Evolutionary conservation across 2,888 invertebrate species (phyloP).

Genomic region (Cryptophagus acutangulus): DNA sequence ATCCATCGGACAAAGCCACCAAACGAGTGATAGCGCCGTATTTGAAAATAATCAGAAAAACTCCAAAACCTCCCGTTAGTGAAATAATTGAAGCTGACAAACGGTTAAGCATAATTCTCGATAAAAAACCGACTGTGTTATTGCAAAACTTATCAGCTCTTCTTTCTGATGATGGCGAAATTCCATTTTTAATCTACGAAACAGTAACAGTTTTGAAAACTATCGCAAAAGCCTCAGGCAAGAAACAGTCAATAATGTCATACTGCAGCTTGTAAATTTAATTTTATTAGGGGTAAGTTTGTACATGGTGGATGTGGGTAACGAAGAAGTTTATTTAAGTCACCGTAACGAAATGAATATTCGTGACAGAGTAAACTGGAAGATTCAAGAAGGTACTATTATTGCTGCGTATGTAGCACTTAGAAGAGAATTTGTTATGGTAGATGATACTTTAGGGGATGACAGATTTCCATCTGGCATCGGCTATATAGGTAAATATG

Average conservation of each 20-base stretch:
- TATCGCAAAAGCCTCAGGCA: slow-evolving; percentile 53
- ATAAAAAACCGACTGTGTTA: too few species aligned
- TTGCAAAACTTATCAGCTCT: too few species aligned
- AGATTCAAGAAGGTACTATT: slow-evolving; percentile 53
- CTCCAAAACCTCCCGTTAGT: too few species aligned
- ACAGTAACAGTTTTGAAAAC: slow-evolving; percentile 55
- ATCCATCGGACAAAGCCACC: slow-evolving; percentile 52
- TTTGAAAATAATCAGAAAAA: slow-evolving; percentile 43
- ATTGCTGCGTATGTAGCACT: slow-evolving; percentile 56
- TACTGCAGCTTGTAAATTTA: too few species aligned
- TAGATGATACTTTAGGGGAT: slow-evolving; percentile 55
- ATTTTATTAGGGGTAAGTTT: slow-evolving; percentile 55
- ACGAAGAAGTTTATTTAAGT: slow-evolving; percentile 54
- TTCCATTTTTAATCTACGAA: slow-evolving; percentile 54
- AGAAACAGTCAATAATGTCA: too few species aligned
- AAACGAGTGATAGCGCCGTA: slow-evolving; percentile 58
- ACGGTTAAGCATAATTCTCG: too few species aligned
- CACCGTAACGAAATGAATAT: slow-evolving; percentile 48
- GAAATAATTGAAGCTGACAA: too few species aligned
- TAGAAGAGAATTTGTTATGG: slow-evolving; percentile 53
- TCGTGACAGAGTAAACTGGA: slow-evolving; percentile 55
- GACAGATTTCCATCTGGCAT: slow-evolving; percentile 56
- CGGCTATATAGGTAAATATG: slow-evolving; percentile 36
- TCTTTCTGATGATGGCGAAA: too few species aligned
- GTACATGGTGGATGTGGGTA: slow-evolving; percentile 53